Evolutionary conservation across 1,140 invertebrate species (phyloP), one percentile per base, ranked within the genome.

Genomic region (Scaptomyza montana): DNA sequence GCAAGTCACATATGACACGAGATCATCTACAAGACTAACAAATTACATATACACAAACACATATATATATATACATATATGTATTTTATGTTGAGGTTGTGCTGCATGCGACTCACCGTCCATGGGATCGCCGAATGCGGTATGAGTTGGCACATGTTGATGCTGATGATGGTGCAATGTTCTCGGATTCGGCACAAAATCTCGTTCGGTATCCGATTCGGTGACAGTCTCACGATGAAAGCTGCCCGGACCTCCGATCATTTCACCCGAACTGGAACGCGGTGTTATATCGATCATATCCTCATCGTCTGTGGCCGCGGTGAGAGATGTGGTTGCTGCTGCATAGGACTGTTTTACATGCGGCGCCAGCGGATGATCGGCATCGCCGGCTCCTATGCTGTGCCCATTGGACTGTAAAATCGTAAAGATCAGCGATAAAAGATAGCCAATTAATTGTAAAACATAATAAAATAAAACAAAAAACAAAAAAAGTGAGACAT

Each of bases 261-360:
- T 45, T 43, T 91, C 90, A 16, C 77, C 89, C 3, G 90, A 90
- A 86, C 90, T 92, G 43, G 90, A 90, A 36, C 86, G 81, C 46
- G 91, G 91, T 33, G 94, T 94, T 45, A 95, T 95, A 80, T 95
- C 94, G 61, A 95, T 94, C 94, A 95, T 95, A 80, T 94, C 94
- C 80, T 95, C 94, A 84, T 94, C 94, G 63, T 93, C 93, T 61
- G 90, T 91, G 41, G 90, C 90, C 72, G 84, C 80, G 66, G 78
- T 85, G 69, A 90, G 60, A 60, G 86, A 84, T 49, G 91, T 89
- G 62, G 82, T 87, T 49, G 73, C 71, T 46, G 70, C 66, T 49
- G 77, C 56, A 60, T 71, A 45, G 36, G 43, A 43, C 39, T 64
- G 60, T 30, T 79, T 81, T 5, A 80, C 55, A 54, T 77, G 76